Percentiles rank a stretch among this genome's conserved stretches.
phyloP scores from a whole-genome alignment of 2,113 vertebrate genomes.

The Colistium nudipinnis region DNA sequence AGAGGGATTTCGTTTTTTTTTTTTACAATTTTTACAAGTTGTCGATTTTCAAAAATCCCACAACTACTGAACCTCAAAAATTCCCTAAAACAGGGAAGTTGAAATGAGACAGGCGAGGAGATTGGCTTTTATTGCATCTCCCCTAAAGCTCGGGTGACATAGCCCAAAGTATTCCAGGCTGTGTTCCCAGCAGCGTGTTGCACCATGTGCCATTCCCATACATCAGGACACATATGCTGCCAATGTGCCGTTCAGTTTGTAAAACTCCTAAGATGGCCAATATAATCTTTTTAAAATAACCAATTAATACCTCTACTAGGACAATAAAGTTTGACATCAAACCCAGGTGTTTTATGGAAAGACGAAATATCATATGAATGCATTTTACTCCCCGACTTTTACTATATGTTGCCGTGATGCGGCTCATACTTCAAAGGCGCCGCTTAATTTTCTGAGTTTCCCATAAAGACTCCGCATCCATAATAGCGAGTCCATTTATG shows the following conservation, averaged over 20 bases:
- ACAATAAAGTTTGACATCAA: constrained; percentile 81
- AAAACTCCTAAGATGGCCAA: constrained; percentile 74
- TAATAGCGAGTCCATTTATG: constrained; percentile 79
- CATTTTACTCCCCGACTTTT: constrained; percentile 68
- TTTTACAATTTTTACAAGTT: neutral
- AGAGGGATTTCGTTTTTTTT: neutral
- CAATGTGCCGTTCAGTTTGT: constrained; percentile 78
- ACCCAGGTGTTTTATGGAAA: constrained; percentile 78
- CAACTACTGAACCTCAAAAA: neutral
- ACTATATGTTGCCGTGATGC: constrained; percentile 56
- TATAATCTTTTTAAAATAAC: constrained; percentile 83
- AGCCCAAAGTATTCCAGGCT: constrained; percentile 60
- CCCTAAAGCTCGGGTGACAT: constrained; percentile 39
- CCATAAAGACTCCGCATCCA: constrained; percentile 78
- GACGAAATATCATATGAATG: constrained; percentile 74
- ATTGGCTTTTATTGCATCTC: constrained; percentile 56
- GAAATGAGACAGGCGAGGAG: neutral
- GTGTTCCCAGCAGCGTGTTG: constrained; percentile 63
- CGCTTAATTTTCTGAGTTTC: constrained; percentile 76
- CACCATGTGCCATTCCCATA: constrained; percentile 66
- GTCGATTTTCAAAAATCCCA: too few relatives aligned
- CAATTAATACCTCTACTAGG: constrained; percentile 80
- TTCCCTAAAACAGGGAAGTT: neutral
- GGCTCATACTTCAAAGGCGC: constrained; percentile 81
- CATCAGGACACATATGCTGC: constrained; percentile 71